Evolutionary conservation across 2,888 invertebrate genomes (phyloP).

Genomic region (Pseudoips prasinana): DNA sequence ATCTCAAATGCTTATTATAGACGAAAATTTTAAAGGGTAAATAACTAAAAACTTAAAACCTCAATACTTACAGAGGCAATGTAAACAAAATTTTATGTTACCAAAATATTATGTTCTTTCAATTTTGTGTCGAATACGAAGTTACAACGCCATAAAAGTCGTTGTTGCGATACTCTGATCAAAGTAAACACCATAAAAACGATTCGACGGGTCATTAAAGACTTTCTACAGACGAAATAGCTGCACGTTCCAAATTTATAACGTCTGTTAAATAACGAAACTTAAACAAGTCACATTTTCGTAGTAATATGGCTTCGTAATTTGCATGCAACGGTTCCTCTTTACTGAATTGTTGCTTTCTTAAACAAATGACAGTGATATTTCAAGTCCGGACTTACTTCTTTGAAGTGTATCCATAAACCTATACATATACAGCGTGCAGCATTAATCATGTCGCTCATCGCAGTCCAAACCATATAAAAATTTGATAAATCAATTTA

Average conservation of each 20-base stretch:
- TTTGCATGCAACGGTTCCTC: background rate
- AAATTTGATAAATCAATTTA: too few species aligned
- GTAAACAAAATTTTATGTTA: constrained; percentile 3
- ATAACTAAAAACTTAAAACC: too few species aligned
- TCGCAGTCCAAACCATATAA: too few species aligned
- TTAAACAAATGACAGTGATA: too few species aligned
- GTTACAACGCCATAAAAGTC: constrained; percentile 65
- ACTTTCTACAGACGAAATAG: constrained; percentile 61
- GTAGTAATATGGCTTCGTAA: constrained; percentile 1
- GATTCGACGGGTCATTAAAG: constrained; percentile 69
- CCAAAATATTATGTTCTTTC: constrained; percentile 31
- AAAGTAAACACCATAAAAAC: constrained; percentile 74
- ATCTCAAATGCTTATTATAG: too few species aligned
- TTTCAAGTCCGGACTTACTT: too few species aligned
- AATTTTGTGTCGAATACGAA: constrained; percentile 56
- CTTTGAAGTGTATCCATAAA: too few species aligned
- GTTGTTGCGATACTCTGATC: constrained; percentile 64
- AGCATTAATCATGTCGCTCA: too few species aligned
- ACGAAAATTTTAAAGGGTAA: too few species aligned
- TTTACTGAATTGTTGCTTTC: too few species aligned
- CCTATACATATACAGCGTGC: too few species aligned
- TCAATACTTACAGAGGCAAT: too few species aligned
- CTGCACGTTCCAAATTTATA: constrained; percentile 55
- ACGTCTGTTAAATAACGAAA: constrained; percentile 33
- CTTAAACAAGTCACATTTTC: constrained; percentile 26